Conservation (phyloP, 1,140 invertebrate species). For the Agrilus planipennis region DNA sequence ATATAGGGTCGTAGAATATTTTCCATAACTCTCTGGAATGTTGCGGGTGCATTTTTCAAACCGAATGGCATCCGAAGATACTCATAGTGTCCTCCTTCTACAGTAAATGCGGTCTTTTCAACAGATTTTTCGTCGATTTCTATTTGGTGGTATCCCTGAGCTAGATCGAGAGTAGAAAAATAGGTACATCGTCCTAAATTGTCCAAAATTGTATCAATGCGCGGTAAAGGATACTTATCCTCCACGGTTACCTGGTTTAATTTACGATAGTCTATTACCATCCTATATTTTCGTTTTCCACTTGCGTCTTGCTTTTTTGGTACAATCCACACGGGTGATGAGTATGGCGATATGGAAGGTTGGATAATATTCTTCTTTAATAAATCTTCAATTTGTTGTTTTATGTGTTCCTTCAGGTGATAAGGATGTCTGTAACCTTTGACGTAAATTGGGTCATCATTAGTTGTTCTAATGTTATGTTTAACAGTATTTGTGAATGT, state of each 20-base stretch:
- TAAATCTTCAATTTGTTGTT: too few species aligned
- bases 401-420: too few species aligned
- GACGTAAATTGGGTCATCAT: too few species aligned
- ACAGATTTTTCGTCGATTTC: slow-evolving; percentile 22
- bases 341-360: slow-evolving; percentile 8
- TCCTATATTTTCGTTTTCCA: slow-evolving; percentile 10
- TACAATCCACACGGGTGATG: slow-evolving; percentile 12
- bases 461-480: too few species aligned
- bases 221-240: slow-evolving; percentile 3
- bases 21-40: slow-evolving; percentile 2
- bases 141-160: slow-evolving; percentile 37
- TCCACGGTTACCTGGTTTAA: not conserved
- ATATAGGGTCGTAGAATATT: not conserved
- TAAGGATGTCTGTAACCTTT: too few species aligned
- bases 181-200: slow-evolving; percentile 6
- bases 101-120: slow-evolving; percentile 32
- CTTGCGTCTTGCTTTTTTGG: slow-evolving; percentile 12
- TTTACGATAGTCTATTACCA: slow-evolving; percentile 8
- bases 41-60: slow-evolving; percentile 1
- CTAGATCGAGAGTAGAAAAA: slow-evolving; percentile 34
- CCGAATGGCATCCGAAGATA: slow-evolving; percentile 21
- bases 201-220: slow-evolving; percentile 1
- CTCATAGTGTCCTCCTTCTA: slow-evolving; percentile 16
- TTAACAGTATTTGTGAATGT: too few species aligned
- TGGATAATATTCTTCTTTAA: too few species aligned